Evolutionary conservation across 2,797 vertebrate genomes (phyloP), one percentile per base, ranked within the genome.

Genomic region (Erethizon dorsatum): DNA sequence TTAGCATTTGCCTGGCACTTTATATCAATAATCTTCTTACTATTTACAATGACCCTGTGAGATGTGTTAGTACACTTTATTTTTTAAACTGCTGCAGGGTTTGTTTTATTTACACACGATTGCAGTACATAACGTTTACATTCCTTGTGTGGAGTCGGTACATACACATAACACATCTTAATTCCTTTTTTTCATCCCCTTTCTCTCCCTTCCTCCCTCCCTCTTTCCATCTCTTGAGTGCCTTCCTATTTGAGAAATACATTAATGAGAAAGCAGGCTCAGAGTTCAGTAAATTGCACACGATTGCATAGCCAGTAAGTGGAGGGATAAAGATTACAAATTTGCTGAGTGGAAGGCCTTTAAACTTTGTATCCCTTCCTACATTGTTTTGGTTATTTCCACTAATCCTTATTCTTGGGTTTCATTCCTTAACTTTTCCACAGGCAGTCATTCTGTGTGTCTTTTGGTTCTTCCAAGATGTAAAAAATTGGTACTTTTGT

Each of bases 1-100:
- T 88, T 90, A 86, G 26, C 78, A 41, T 83, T 86, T 69, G 73
- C 45, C 56, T 63, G 50, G 31, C 15, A 45, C 31, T 67, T 89
- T 45, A 33, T 84, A 54, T 69, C 54, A 78, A 92, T 89, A 94
- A 56, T 83, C 37, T 91, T 91, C 59, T 15, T 93, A 50, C 22
- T 77, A 14, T 80, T 73, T 59, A 88, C 79, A 50, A 5, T 28
- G 63, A 85, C 28, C 18, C 50, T 33, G n/a, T 31, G 88, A 88
- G 7, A 80, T 69, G 33, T 59, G 56, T 88, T 77, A 41, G n/a
- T 77, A 37, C 22, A 22, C 13, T 91, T 89, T 83, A 18, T 28
- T 47, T 69, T n/a, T 69, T 41, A 41, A 31, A 31, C 45, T 50
- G 45, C 26, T 50, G 45, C 45, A 47, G 73, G 24, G 24, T 75